Conservation (phyloP, 2,113 vertebrate genomes). For the Calidris pygmaea region DNA sequence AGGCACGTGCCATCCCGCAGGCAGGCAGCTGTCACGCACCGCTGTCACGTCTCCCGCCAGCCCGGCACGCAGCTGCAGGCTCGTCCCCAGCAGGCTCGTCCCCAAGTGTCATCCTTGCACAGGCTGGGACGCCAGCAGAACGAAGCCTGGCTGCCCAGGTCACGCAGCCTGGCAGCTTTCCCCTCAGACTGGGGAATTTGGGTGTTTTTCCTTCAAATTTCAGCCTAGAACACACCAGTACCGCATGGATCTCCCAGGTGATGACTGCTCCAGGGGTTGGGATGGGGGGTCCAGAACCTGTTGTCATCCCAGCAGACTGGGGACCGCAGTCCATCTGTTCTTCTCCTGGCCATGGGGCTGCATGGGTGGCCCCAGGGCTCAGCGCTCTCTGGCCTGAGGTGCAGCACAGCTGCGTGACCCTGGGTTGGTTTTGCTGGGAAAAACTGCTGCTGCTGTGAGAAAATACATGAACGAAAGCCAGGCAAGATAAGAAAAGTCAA, state of each 20-base stretch:
- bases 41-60: background rate
- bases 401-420: background rate
- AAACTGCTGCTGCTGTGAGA: background rate
- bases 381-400: background rate
- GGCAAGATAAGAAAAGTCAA: background rate
- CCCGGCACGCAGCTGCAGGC: background rate
- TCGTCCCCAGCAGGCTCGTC: rapidly evolving
- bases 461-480: background rate
- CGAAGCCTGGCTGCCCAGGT: background rate
- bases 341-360: background rate
- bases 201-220: background rate
- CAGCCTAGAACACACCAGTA: background rate
- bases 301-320: background rate
- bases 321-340: background rate
- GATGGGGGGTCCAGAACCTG: background rate
- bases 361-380: background rate
- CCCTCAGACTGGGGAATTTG: rapidly evolving
- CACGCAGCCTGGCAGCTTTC: background rate
- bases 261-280: background rate
- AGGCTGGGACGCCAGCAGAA: background rate
- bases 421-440: background rate
- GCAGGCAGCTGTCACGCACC: background rate
- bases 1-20: background rate
- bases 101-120: conserved; percentile 16
- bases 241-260: rapidly evolving